phyloP scores from a whole-genome alignment of 2,113 vertebrate species.

The Brevimyrus niger region DNA sequence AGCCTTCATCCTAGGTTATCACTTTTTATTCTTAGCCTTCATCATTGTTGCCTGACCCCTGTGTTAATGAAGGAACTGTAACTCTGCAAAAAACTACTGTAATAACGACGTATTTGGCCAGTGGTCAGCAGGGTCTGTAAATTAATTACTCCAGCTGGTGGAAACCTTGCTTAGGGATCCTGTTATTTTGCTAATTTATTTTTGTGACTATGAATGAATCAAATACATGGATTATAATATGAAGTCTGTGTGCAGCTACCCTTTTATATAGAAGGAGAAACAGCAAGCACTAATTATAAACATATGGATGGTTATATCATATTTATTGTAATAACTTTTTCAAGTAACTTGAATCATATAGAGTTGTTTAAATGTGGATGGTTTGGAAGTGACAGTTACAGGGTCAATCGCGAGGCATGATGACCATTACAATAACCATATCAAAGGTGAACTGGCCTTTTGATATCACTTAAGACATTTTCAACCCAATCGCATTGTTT shows the following conservation, averaged over 20 bases:
- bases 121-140: neutral
- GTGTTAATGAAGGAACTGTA: neutral
- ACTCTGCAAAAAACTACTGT: neutral
- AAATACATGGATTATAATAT: neutral
- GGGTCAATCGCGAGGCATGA: neutral
- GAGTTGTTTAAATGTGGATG: neutral
- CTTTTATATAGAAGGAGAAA: neutral
- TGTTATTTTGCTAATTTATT: neutral
- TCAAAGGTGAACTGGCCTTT: neutral
- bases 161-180: neutral
- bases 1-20: neutral
- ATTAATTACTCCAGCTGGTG: neutral
- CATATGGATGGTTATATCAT: neutral
- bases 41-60: neutral
- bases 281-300: neutral
- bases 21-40: neutral
- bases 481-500: neutral
- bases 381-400: neutral
- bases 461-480: neutral
- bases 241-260: neutral
- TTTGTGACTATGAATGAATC: neutral
- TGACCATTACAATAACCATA: neutral
- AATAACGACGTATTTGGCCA: neutral
- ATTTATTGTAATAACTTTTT: neutral
- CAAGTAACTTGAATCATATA: neutral